phyloP scores from a whole-genome alignment of 2,113 vertebrate genomes.

The Bufo bufo region DNA sequence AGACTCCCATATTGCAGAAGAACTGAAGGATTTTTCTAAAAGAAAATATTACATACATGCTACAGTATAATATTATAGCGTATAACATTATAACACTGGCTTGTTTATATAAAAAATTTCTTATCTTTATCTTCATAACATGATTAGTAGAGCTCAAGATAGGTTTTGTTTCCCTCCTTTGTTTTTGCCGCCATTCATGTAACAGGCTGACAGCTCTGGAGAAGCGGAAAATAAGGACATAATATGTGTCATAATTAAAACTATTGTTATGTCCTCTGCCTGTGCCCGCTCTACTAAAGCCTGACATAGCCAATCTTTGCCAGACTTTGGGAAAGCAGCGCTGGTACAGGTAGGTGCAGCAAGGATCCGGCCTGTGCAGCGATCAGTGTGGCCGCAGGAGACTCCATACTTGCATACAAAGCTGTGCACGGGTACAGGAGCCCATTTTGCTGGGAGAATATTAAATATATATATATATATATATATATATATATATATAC shows the following conservation, averaged over 20 bases:
- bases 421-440: no score
- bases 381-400: no score
- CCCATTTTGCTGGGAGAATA: no score
- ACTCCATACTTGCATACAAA: no score
- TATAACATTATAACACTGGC: neutral
- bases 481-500: no score
- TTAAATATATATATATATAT: no score
- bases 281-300: no score
- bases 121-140: neutral
- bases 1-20: neutral
- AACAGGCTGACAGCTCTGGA: conserved; percentile 8
- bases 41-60: neutral
- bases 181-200: neutral
- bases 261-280: neutral
- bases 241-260: conserved; percentile 12
- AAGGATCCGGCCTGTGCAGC: no score
- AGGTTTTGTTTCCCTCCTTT: conserved; percentile 23
- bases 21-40: neutral
- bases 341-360: no score
- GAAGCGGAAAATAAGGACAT: neutral
- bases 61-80: neutral
- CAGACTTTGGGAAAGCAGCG: no score
- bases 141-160: neutral
- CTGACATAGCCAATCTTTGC: no score
- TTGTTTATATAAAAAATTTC: neutral